A percentile compares a stretch with the other conserved stretches of the same genome.
Conservation (phyloP, 2,113 vertebrate species). For the Trochalopteron elliotii region DNA sequence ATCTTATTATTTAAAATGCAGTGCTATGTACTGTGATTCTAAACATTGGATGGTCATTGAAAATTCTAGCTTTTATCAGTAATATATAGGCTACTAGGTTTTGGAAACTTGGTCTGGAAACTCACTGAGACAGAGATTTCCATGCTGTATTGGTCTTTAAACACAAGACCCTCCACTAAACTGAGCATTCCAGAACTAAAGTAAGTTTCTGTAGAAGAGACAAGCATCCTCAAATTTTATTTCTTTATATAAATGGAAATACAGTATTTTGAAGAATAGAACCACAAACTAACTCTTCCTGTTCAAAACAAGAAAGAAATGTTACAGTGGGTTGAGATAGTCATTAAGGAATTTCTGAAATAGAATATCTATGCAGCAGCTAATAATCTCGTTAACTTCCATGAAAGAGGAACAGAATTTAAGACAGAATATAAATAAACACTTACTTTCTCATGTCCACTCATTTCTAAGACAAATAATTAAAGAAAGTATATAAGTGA, state of each 20-base stretch:
- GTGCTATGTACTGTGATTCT: background rate
- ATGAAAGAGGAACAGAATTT: background rate
- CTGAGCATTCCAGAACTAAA: background rate
- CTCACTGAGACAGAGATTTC: background rate
- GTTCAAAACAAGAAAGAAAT: background rate
- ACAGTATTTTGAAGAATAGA: background rate
- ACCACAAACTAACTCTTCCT: background rate
- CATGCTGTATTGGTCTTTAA: background rate
- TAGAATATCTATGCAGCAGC: background rate
- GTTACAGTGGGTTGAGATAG: background rate
- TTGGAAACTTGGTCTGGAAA: background rate
- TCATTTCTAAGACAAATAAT: background rate
- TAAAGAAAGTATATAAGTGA: background rate
- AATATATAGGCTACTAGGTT: background rate
- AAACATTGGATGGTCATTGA: background rate
- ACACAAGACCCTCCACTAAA: fast-evolving
- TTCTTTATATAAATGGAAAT: background rate
- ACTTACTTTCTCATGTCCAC: background rate
- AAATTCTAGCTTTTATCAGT: background rate
- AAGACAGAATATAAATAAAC: background rate
- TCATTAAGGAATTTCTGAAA: background rate
- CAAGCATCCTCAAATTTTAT: background rate
- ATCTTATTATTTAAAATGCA: background rate
- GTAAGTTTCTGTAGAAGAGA: background rate
- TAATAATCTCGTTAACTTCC: background rate